A percentile compares a stretch with the other conserved stretches of the same genome.
Evolutionary conservation across 2,888 invertebrate genomes (phyloP).

Genomic region (Eubasilissa splendida): DNA sequence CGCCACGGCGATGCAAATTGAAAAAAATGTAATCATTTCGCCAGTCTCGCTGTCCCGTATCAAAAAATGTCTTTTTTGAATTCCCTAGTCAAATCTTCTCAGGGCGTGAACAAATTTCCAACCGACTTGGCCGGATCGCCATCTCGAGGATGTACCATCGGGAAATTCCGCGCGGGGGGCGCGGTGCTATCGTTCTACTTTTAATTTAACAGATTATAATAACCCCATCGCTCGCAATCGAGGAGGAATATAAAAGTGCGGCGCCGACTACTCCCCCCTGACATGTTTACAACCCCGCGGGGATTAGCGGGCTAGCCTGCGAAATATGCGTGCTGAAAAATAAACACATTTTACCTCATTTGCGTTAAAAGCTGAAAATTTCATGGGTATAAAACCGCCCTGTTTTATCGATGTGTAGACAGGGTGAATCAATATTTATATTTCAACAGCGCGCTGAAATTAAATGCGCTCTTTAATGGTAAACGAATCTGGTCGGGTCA

Average conservation of each 20-base stretch:
- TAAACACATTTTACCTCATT: conserved; percentile 37
- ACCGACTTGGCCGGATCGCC: neutral
- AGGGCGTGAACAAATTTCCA: conserved; percentile 11
- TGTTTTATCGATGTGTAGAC: conserved; percentile 20
- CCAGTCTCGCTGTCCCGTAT: too few relatives aligned
- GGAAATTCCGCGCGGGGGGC: neutral
- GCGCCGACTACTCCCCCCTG: neutral
- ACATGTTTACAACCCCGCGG: conserved; percentile 14
- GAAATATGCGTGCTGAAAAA: conserved; percentile 30
- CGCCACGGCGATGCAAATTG: too few relatives aligned
- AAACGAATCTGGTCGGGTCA: too few relatives aligned
- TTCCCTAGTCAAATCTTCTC: conserved; percentile 19
- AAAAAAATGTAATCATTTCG: too few relatives aligned
- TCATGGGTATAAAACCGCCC: neutral
- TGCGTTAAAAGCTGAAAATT: conserved; percentile 28
- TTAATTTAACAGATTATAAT: conserved; percentile 16
- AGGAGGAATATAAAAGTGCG: conserved; percentile 6
- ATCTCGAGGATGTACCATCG: neutral
- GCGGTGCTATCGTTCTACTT: neutral
- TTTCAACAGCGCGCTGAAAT: neutral
- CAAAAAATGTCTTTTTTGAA: neutral
- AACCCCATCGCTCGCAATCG: conserved; percentile 10
- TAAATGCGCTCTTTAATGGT: neutral
- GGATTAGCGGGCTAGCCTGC: conserved; percentile 20
- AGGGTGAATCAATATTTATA: conserved; percentile 3